Evolutionary conservation across 1,140 invertebrate species (phyloP).

Genomic region (Anadara kagoshimensis): DNA sequence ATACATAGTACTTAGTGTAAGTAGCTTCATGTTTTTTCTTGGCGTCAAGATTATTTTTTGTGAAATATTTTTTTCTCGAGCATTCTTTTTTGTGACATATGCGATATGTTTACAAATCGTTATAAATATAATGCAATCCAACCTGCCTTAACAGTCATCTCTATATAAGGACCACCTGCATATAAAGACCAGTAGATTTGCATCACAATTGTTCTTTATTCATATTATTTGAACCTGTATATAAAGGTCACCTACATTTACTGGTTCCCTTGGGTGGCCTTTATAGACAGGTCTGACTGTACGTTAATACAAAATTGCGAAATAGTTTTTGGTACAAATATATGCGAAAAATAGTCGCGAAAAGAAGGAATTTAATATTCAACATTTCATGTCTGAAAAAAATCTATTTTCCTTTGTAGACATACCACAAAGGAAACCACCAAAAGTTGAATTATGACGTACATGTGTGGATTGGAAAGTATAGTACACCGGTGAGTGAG

Average conservation of each 20-base stretch:
- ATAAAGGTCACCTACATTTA: too few species aligned
- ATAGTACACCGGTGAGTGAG: conserved; percentile 56
- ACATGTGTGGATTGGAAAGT: conserved; percentile 71
- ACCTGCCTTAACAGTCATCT: too few species aligned
- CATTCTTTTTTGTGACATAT: not conserved
- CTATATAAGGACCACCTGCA: too few species aligned
- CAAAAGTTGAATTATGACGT: conserved; percentile 58
- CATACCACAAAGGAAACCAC: conserved; percentile 53
- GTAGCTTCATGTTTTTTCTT: conserved; percentile 77
- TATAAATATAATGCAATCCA: too few species aligned
- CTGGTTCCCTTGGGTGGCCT: too few species aligned
- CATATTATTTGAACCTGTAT: too few species aligned
- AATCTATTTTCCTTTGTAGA: conserved; percentile 35
- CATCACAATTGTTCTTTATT: too few species aligned
- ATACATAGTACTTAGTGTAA: conserved; percentile 91
- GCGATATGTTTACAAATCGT: too few species aligned
- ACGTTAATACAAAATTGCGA: too few species aligned
- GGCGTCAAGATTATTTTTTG: not conserved
- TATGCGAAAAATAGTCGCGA: not conserved
- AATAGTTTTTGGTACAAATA: too few species aligned
- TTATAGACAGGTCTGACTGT: too few species aligned
- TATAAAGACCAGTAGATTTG: too few species aligned
- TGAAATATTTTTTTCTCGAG: not conserved
- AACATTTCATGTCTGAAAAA: not conserved
- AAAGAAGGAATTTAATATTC: not conserved